Evolutionary conservation across 2,797 vertebrate species (phyloP).

Genomic region (Ptychadena robeensis): DNA sequence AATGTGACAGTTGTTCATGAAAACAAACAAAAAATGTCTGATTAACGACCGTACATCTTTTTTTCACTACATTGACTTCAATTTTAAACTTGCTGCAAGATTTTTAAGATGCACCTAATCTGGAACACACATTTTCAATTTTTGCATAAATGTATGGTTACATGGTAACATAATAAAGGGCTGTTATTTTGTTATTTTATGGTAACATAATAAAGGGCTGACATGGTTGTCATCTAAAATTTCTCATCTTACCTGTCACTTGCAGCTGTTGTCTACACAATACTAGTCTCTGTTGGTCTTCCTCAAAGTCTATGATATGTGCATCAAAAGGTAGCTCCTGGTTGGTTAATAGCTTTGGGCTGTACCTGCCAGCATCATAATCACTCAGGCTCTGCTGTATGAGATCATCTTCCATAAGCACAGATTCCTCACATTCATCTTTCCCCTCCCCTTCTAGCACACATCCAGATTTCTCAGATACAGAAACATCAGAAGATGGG

Average conservation of each 20-base stretch:
- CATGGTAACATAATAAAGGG: too few species aligned
- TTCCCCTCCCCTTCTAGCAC: conserved; percentile 68
- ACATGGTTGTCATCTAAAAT: too few species aligned
- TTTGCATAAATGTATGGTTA: too few species aligned
- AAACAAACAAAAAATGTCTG: too few species aligned
- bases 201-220: too few species aligned
- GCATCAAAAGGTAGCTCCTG: conserved; percentile 91
- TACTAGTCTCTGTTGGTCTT: conserved; percentile 85
- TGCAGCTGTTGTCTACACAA: conserved; percentile 90
- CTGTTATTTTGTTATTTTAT: too few species aligned
- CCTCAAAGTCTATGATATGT: conserved; percentile 86
- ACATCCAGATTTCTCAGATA: conserved; percentile 64
- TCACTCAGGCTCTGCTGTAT: conserved; percentile 97
- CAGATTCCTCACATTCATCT: conserved; percentile 79
- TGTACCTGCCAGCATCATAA: conserved; percentile 92
- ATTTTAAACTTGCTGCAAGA: too few species aligned
- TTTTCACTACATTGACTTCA: too few species aligned
- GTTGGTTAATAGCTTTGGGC: conserved; percentile 82
- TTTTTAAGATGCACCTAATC: too few species aligned
- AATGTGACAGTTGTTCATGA: too few species aligned
- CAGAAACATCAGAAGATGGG: conserved; percentile 26
- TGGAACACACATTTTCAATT: too few species aligned
- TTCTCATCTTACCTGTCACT: conserved; percentile 81
- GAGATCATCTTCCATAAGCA: conserved; percentile 95
- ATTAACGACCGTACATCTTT: too few species aligned